A percentile compares a stretch with the other conserved stretches of the same genome.
Conservation (phyloP, 2,888 invertebrate genomes). For the Catocala sponsa region DNA sequence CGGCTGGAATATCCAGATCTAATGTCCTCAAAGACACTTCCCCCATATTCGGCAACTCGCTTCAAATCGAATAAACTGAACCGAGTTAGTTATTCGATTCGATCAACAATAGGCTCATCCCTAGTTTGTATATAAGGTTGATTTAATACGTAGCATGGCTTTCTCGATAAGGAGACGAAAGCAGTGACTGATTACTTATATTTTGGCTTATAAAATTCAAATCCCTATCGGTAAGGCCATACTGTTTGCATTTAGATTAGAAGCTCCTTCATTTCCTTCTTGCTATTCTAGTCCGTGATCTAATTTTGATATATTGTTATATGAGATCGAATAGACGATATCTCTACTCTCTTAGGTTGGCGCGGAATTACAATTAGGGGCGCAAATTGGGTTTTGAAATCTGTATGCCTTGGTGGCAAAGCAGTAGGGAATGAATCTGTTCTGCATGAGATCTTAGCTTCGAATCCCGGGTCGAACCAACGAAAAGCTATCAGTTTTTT, state of each 20-base stretch:
- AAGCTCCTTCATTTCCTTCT: conserved; percentile 34
- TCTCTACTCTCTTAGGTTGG: not conserved
- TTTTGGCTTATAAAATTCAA: conserved; percentile 49
- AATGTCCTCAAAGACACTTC: no score
- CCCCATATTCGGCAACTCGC: not conserved
- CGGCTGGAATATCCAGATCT: no score
- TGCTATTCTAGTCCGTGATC: conserved; percentile 29
- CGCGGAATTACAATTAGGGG: conserved; percentile 9
- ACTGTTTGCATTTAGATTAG: conserved; percentile 50
- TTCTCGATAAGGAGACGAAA: conserved; percentile 35
- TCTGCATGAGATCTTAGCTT: no score
- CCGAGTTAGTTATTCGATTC: conserved; percentile 23
- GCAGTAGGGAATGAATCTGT: no score
- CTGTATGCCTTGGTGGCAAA: no score
- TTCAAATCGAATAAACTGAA: conserved; percentile 28
- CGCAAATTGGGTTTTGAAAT: not conserved
- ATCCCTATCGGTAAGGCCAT: conserved; percentile 43
- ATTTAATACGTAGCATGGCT: conserved; percentile 50
- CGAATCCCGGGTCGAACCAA: no score
- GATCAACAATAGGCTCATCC: conserved; percentile 38
- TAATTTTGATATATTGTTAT: conserved; percentile 31
- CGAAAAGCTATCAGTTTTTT: no score
- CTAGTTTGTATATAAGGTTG: conserved; percentile 44
- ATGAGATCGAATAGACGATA: conserved; percentile 8
- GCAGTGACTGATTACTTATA: conserved; percentile 52